These are phyloP conservation scores for Turritopsis rubra DNA, from an alignment of 30 jellyfish, hydroid and myxozoan species.

Conservation along the genomic window DNA sequence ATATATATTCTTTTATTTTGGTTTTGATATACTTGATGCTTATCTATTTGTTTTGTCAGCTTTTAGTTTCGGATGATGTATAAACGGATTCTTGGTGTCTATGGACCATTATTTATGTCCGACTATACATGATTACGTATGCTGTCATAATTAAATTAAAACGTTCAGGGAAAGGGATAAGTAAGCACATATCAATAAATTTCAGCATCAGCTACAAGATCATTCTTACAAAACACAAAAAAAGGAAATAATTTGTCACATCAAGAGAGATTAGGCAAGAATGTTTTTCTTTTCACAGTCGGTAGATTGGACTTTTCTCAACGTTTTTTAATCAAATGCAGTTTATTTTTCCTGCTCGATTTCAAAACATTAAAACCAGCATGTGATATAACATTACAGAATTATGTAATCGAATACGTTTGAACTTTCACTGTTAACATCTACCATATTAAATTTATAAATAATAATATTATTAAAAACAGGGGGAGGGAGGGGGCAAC, in stretches of 20 bases:
- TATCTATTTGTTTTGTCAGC: too few species aligned
- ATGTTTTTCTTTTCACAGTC: background rate
- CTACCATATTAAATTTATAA: background rate
- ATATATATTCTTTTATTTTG: too few species aligned
- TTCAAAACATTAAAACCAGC: background rate
- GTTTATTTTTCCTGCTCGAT: background rate
- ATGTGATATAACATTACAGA: background rate
- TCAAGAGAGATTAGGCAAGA: background rate
- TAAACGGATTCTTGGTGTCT: too few species aligned
- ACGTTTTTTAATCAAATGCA: background rate
- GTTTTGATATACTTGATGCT: too few species aligned
- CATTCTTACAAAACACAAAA: background rate
- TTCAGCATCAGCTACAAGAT: too few species aligned
- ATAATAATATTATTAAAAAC: background rate
- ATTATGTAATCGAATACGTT: background rate
- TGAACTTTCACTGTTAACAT: background rate
- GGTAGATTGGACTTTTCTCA: background rate
- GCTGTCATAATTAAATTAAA: too few species aligned
- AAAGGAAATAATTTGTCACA: background rate
- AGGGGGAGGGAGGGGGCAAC: background rate
- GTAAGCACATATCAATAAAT: too few species aligned
- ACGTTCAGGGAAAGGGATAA: too few species aligned
- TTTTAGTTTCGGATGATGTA: too few species aligned
- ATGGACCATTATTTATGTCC: too few species aligned
- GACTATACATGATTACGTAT: too few species aligned